Evolutionary conservation across 2,113 vertebrate genomes (phyloP).

Genomic region (Esox niger): DNA sequence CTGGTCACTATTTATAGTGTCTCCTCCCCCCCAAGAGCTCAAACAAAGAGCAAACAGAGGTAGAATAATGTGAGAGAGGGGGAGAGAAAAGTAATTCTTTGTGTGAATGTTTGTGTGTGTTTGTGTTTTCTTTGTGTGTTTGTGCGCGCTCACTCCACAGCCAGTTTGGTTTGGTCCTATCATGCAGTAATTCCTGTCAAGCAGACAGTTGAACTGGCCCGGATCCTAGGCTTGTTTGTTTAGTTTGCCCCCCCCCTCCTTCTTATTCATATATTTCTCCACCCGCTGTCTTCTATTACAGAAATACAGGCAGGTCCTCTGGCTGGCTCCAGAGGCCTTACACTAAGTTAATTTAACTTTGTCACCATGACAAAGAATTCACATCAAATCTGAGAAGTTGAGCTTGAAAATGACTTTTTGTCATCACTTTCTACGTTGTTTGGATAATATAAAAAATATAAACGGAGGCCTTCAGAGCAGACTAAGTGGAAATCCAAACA

Average conservation of each 20-base stretch:
- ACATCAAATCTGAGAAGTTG: neutral
- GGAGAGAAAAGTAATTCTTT: neutral
- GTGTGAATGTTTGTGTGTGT: neutral
- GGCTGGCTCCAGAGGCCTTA: neutral
- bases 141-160: neutral
- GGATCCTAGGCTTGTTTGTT: neutral
- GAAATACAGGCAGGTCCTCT: neutral
- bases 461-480: neutral
- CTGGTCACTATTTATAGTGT: neutral
- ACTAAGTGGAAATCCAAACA: neutral
- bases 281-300: neutral
- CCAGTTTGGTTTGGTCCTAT: neutral
- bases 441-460: too few species aligned
- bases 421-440: too few species aligned
- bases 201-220: neutral
- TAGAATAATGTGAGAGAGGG: neutral
- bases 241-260: neutral
- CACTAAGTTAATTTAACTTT: neutral
- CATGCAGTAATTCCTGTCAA: constrained; percentile 3
- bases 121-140: neutral
- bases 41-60: neutral
- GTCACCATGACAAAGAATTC: neutral
- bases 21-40: neutral
- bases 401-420: neutral
- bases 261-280: neutral